Base-by-base conservation (phyloP, 2,888 invertebrate genomes). In the Apamea monoglypha region DNA sequence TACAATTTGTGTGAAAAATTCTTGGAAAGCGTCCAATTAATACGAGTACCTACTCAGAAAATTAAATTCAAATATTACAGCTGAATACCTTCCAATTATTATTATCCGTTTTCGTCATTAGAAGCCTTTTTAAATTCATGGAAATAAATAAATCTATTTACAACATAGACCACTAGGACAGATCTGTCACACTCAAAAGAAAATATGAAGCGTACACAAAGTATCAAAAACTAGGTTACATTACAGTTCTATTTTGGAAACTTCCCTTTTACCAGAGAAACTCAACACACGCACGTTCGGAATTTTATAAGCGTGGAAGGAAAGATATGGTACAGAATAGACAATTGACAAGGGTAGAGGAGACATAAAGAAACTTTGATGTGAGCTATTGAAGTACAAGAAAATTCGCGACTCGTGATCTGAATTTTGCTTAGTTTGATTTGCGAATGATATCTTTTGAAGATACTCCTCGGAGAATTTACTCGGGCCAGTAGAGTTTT, bases 341-440 rank as follows among this genome's bases (percentile, higher is more conserved):
- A 92, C 92, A 93, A 92, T 93, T 95, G 95, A 95, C 92, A 92
- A 95, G 94, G 94, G 95, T 95, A 89, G 81, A 91, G 87, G 87
- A 91, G 90, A 93, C 92, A 91, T 91, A 92, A 91, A 92, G 92
- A 93, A 94, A 94, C 93, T 95, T 94, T 93, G 94, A 95, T 94
- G 92, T 92, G 90, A 91, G 91, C 92, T 91, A 93, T 92, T 93
- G 92, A 92, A 93, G 93, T 94, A 92, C 91, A 92, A 91, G 92
- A 92, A 93, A 93, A 92, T 93, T 93, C 89, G 81, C 89, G 86
- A 91, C 83, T 92, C 94, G 94, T 94, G 94, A 93, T 92, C 91
- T 76, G 94, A 95, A 95, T 94, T 92, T 91, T 88, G 87, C 87
- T 92, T 86, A 91, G 90, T 91, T 91, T 92, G 92, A 94, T 92